Conservation (phyloP, 1,140 invertebrate genomes). For the Caenorhabditis tropicalis region DNA sequence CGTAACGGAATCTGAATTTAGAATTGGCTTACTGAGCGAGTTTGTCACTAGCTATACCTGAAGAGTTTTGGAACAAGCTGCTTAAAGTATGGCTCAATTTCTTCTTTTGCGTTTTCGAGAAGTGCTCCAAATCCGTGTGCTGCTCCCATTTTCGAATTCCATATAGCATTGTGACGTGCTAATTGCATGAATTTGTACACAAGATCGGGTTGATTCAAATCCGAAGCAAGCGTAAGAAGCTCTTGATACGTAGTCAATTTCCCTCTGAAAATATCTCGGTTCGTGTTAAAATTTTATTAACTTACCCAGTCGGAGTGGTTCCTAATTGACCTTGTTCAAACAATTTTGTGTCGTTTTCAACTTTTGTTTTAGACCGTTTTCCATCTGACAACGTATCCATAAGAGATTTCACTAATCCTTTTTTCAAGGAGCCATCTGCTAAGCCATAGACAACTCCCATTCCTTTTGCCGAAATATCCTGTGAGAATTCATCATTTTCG, state of each 20-base stretch:
- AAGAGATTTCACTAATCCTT: slow-evolving; percentile 80
- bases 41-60: slow-evolving; percentile 70
- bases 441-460: slow-evolving; percentile 85
- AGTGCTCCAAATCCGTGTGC: slow-evolving; percentile 89
- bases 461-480: slow-evolving; percentile 89
- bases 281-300: slow-evolving; percentile 73
- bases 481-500: slow-evolving; percentile 85
- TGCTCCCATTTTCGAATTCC: slow-evolving; percentile 87
- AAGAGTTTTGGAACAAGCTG: slow-evolving; percentile 88
- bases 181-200: slow-evolving; percentile 94
- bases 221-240: slow-evolving; percentile 87
- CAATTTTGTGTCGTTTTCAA: slow-evolving; percentile 82
- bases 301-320: slow-evolving; percentile 84
- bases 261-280: not conserved
- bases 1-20: slow-evolving; percentile 78
- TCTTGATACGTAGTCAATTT: slow-evolving; percentile 85
- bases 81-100: slow-evolving; percentile 82
- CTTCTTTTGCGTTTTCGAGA: slow-evolving; percentile 81
- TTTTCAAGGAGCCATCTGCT: slow-evolving; percentile 79
- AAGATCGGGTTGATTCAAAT: slow-evolving; percentile 90
- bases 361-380: slow-evolving; percentile 77
- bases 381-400: slow-evolving; percentile 83
- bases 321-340: slow-evolving; percentile 87
- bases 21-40: no score
- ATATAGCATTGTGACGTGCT: slow-evolving; percentile 89